Evolutionary conservation across 2,888 invertebrate genomes (phyloP).

Genomic region (Labia minor): DNA sequence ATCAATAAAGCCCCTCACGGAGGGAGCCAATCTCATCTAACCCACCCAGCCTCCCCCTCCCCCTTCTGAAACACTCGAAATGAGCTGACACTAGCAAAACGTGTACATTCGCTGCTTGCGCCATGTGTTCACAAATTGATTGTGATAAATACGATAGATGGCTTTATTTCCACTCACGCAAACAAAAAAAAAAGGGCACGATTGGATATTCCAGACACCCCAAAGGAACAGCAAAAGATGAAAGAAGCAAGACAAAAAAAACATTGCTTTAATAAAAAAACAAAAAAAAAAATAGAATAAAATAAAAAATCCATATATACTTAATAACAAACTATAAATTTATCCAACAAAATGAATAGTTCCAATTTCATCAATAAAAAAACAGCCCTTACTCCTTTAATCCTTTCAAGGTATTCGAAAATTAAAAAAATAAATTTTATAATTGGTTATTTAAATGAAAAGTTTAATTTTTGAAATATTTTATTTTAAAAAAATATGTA

Average conservation of each 20-base stretch:
- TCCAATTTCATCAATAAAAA: too few species aligned
- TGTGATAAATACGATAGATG: background rate
- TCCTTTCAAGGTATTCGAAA: too few species aligned
- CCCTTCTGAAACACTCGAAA: background rate
- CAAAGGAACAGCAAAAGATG: background rate
- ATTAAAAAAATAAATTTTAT: too few species aligned
- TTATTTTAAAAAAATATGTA: too few species aligned
- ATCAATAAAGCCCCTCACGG: background rate
- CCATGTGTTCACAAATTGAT: background rate
- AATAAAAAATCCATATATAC: too few species aligned
- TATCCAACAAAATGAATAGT: too few species aligned
- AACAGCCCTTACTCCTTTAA: too few species aligned
- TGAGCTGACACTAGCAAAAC: background rate
- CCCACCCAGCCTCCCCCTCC: background rate
- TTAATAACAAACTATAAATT: too few species aligned
- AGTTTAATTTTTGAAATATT: too few species aligned
- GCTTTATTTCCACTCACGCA: background rate
- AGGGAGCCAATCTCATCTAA: background rate
- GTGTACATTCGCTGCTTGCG: background rate
- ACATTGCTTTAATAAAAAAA: background rate
- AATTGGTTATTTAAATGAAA: too few species aligned
- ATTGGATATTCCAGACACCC: background rate
- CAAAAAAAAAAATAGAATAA: background rate
- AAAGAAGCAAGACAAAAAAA: background rate
- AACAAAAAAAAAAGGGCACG: background rate